Base-by-base conservation (phyloP, 1,140 invertebrate species). In the Conus betulinus region DNA sequence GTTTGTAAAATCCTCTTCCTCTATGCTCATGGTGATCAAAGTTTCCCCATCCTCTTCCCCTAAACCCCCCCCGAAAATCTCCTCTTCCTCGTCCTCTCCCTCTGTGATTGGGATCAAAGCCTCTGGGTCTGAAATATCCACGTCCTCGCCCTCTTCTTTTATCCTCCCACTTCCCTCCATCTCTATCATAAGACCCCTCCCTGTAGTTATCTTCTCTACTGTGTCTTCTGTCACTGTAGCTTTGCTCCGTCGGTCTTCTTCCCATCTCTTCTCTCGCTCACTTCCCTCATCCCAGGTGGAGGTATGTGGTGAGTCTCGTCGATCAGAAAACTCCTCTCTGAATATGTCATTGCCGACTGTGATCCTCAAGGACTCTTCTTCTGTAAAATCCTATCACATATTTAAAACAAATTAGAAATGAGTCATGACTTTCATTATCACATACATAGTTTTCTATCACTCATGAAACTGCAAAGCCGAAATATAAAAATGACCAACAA, bases 321-420 rank as follows among this genome's bases (percentile, higher is more conserved):
- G 25, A 23, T 83, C 15, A 20, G 81, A 10, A 23, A 53, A 53
- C 82, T 84, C 52, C 67, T 88, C 84, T 84, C 91, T 85, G 78
- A 84, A 94, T 51, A 90, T 91, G 25, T 94, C 92, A 91, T 93
- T 94, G 20, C 92, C 93, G 52, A 94, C 93, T 23, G 93, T 94
- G n/a, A 93, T 94, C n/a, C 92, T 88, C 82, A 94, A 83, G 13
- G 92, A 92, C 88, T 93, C 91, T 39, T 87, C 76, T 25, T 81
- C 63, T 39, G 39, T 39, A 20, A 67, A n/a, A 74, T 52, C 74
- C 52, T 67, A 85, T 23, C 25, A 15, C 57, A 67, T 51, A 53
- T 7, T 53, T 23, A 52, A 84, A 10, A 84, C 23, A 84, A 39
- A 57, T 57, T 53, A 57, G 5, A 57, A 84, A 11, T 84, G n/a